Conservation (phyloP, 2,797 vertebrate species). For the Hemibagrus guttatus region DNA sequence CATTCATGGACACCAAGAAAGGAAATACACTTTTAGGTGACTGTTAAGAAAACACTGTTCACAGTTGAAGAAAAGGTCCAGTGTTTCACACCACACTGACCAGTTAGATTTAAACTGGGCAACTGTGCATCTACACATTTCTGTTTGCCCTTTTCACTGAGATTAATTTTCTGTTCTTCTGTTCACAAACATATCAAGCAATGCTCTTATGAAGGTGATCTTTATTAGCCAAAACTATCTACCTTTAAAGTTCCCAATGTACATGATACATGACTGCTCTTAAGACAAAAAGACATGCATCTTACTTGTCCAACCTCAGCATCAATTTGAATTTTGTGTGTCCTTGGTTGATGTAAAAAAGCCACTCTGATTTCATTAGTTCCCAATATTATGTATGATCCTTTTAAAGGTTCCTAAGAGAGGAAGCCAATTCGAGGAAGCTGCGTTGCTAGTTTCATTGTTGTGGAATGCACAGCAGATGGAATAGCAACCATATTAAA, state of each 20-base stretch:
- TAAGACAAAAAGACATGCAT: not conserved
- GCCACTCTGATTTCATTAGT: not conserved
- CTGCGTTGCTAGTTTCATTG: not conserved
- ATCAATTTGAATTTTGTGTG: no score
- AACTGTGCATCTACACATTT: no score
- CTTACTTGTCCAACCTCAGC: no score
- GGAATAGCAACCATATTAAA: not conserved
- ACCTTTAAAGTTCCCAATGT: no score
- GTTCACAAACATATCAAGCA: no score
- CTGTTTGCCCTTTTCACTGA: no score
- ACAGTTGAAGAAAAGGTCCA: not conserved
- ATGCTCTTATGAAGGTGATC: no score
- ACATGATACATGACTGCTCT: no score
- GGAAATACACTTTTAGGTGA: not conserved
- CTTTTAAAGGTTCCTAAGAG: not conserved
- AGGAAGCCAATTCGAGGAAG: not conserved
- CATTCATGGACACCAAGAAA: not conserved
- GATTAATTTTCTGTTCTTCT: no score
- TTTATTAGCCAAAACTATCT: no score
- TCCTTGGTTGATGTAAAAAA: not conserved
- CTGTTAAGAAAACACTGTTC: not conserved
- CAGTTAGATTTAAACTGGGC: not conserved
- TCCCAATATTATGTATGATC: not conserved
- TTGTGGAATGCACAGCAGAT: not conserved
- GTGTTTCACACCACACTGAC: not conserved